These are phyloP conservation scores for Hippocampus comes DNA, from an alignment of 2,113 vertebrate species.

Conservation along the genomic window DNA sequence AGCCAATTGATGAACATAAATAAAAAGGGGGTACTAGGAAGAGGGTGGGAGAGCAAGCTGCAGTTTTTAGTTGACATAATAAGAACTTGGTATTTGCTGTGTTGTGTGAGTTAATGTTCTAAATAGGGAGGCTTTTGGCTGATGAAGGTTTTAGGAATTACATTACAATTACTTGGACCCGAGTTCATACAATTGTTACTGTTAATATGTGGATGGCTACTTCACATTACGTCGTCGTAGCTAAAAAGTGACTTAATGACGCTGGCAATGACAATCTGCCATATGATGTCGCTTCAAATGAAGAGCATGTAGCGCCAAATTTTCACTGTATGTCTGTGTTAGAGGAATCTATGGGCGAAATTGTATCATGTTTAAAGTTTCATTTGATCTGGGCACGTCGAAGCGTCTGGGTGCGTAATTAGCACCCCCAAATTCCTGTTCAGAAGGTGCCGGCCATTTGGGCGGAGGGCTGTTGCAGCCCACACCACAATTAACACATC, in stretches of 20 bases:
- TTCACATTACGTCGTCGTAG: neutral
- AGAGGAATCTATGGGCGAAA: no score
- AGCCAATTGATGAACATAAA: conserved; percentile 25
- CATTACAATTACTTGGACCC: neutral
- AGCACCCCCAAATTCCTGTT: no score
- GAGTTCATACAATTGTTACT: neutral
- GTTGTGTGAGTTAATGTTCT: neutral
- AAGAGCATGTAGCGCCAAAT: no score
- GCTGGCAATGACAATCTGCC: neutral
- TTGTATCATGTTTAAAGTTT: no score
- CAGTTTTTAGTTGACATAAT: neutral
- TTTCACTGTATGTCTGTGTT: no score
- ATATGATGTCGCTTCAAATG: no score
- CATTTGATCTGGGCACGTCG: no score
- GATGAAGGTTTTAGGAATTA: neutral
- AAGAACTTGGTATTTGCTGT: neutral
- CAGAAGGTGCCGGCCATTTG: no score
- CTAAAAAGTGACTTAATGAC: neutral
- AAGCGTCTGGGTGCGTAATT: no score
- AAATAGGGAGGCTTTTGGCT: neutral
- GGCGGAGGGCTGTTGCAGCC: no score
- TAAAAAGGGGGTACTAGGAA: neutral
- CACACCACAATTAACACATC: no score
- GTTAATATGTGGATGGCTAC: neutral
- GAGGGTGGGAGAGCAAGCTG: neutral